Percentiles rank a stretch among this genome's conserved stretches.
These are phyloP conservation scores for Neodiprion pinetum DNA, from an alignment of 1,140 invertebrate genomes.

Conservation along the genomic window DNA sequence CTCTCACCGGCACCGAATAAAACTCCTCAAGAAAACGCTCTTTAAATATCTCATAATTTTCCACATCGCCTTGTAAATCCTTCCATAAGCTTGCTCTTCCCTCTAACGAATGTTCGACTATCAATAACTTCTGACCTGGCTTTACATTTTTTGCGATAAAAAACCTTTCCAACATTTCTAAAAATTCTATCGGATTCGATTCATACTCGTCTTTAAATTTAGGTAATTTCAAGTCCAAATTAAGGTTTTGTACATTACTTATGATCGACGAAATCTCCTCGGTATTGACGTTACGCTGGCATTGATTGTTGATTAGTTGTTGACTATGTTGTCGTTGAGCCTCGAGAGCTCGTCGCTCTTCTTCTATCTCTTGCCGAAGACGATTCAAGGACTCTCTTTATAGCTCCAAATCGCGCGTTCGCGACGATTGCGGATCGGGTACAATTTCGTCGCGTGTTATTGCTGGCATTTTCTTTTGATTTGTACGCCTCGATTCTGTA, in stretches of 20 bases:
- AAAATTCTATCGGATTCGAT: background rate
- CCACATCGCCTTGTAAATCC: background rate
- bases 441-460: too few species aligned
- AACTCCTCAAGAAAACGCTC: slow-evolving; percentile 15
- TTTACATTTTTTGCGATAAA: background rate
- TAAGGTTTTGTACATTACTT: too few species aligned
- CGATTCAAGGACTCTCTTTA: too few species aligned
- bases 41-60: slow-evolving; percentile 1
- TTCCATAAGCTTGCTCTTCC: background rate
- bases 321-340: background rate
- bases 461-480: too few species aligned
- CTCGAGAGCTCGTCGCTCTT: background rate
- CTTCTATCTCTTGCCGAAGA: background rate
- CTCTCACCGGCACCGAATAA: slow-evolving; percentile 31
- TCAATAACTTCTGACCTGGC: background rate
- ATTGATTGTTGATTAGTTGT: background rate
- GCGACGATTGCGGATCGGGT: too few species aligned
- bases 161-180: background rate
- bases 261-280: too few species aligned
- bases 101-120: background rate
- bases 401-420: too few species aligned
- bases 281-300: background rate
- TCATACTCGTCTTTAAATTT: background rate
- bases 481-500: too few species aligned
- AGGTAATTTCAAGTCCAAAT: too few species aligned